phyloP scores from a whole-genome alignment of 2,797 vertebrate species.

The Clarias pachynema region DNA sequence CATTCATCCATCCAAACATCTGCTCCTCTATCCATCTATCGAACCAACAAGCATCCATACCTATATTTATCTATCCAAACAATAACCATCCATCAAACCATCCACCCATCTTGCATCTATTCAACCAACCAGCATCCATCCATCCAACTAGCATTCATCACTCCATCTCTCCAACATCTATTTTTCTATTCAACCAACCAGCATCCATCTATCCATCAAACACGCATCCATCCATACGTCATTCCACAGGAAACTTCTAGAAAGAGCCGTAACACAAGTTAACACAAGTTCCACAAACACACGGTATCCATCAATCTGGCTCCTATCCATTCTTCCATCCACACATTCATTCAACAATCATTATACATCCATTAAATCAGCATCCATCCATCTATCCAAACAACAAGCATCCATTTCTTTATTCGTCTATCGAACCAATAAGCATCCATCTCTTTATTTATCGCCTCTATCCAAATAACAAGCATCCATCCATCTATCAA shows the following conservation, averaged over 20 bases:
- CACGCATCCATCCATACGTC: constrained; percentile 22
- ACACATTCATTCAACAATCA: background rate
- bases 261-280: background rate
- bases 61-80: too few species aligned
- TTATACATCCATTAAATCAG: background rate
- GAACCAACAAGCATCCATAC: background rate
- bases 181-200: too few species aligned
- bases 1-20: background rate
- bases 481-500: background rate
- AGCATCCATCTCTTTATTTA: too few species aligned
- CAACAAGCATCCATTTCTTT: background rate
- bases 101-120: too few species aligned
- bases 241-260: constrained; percentile 74
- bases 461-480: background rate
- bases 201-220: background rate
- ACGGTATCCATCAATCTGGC: background rate
- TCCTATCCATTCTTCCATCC: background rate
- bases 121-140: background rate
- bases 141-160: background rate
- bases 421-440: background rate
- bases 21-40: background rate
- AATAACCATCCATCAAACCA: background rate
- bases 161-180: background rate
- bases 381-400: background rate
- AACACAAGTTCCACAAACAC: background rate